Percentiles rank a stretch among this genome's conserved stretches.
Evolutionary conservation across 2,113 vertebrate species (phyloP).

Genomic region (Engraulis encrasicolus): DNA sequence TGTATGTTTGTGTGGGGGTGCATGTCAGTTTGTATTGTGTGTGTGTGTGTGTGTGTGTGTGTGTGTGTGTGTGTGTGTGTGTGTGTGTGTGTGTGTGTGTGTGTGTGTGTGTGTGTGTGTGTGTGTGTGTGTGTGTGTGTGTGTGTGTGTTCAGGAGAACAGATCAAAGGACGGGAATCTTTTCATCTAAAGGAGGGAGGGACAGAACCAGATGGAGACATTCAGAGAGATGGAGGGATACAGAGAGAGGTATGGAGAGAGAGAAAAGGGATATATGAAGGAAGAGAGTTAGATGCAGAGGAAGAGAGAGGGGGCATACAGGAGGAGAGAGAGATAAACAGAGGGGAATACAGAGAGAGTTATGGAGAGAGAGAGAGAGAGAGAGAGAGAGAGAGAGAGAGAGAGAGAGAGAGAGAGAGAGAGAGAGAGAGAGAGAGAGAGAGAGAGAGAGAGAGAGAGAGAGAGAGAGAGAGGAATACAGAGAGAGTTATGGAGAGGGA

Average conservation of each 20-base stretch:
- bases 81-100: slow-evolving; percentile 21
- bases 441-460: neutral
- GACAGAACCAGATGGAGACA: neutral
- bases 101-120: neutral
- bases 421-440: slow-evolving; percentile 7
- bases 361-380: slow-evolving; percentile 13
- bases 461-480: too few species aligned
- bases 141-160: slow-evolving; percentile 17
- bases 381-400: slow-evolving; percentile 21
- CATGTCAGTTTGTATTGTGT: neutral
- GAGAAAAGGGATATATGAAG: neutral
- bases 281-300: neutral
- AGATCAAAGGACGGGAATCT: slow-evolving; percentile 25
- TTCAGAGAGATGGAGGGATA: neutral
- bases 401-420: slow-evolving; percentile 13
- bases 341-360: neutral
- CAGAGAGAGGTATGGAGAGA: neutral
- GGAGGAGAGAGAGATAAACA: neutral
- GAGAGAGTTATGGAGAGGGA: too few species aligned
- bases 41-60: neutral
- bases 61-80: neutral
- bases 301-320: neutral
- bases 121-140: slow-evolving; percentile 14
- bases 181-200: neutral
- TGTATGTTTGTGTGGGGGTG: neutral